Evolutionary conservation across 2,888 invertebrate genomes (phyloP), one percentile per base, ranked within the genome.

Genomic region (Molorchus minor): DNA sequence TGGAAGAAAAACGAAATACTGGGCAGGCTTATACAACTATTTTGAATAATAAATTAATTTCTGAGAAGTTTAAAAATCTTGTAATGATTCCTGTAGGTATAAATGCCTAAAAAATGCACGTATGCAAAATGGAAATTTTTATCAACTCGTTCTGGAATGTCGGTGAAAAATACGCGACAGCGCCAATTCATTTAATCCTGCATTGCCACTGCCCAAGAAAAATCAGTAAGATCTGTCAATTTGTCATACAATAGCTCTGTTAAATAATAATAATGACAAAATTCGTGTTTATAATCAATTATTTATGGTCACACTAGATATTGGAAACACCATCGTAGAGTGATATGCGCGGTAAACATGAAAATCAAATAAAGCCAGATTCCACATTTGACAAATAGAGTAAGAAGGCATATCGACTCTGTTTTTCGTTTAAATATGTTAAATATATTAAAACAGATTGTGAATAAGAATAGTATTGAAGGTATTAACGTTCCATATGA

Each of bases 251-350:
- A n/a, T n/a, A n/a, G 1, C 15, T 19, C 15, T 20, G 4, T 7
- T 19, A 43, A n/a, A n/a, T n/a, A 43, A 43, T 8, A 20, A 4
- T 12, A 20, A 43, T 1, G 20, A 43, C n/a, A 43, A 43, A 7
- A 25, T 43, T 5, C 2, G 21, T 1, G 21, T 43, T 21, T 38
- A 16, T 16, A 38, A 38, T 15, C 4, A 38, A 2, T 43, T 43
- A 21, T 43, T 43, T 19, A 20, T 43, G 43, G 41, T 20, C 3
- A 43, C 19, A 19, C n/a, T 43, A 43, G 19, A 43, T 43, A 43
- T 43, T 12, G 43, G 21, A 20, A 25, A 43, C 21, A 21, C 25
- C 5, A 40, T 35, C n/a, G 35, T 35, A 35, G 7, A 35, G n/a
- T n/a, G n/a, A 35, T 8, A 4, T 8, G n/a, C 17, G 40, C n/a